Evolutionary conservation across 1,140 invertebrate species (phyloP).

Genomic region (Paracyclopina nana): DNA sequence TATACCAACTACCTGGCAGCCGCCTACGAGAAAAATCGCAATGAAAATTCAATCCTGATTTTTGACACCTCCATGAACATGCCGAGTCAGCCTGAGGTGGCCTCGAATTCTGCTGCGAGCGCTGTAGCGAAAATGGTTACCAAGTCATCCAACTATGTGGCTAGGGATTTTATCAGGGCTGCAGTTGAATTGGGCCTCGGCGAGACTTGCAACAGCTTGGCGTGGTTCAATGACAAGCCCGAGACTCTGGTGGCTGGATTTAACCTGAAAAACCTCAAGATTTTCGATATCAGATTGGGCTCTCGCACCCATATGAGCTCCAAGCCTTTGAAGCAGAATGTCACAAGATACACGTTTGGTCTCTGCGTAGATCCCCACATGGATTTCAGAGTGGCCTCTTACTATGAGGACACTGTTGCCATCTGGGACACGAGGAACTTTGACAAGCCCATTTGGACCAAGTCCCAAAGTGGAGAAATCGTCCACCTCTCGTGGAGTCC

Average conservation of each 20-base stretch:
- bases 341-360: not conserved
- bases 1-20: not conserved
- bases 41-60: not conserved
- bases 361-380: constrained; percentile 9
- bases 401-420: not conserved
- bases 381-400: not conserved
- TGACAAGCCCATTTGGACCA: constrained; percentile 11
- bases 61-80: not conserved
- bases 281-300: not conserved
- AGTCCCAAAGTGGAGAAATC: not conserved
- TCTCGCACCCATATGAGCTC: not conserved
- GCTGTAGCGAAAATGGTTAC: not conserved
- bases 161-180: not conserved
- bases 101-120: not conserved
- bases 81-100: not conserved
- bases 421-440: constrained; percentile 16
- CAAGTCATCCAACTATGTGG: not conserved
- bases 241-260: not conserved
- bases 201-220: not conserved
- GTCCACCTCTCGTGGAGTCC: constrained; percentile 2
- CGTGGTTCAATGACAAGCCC: not conserved
- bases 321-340: not conserved
- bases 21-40: not conserved
- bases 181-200: not conserved
- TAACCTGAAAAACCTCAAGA: not conserved